Evolutionary conservation across 2,888 invertebrate genomes (phyloP), one percentile per base, ranked within the genome.

Genomic region (Mimas tiliae): DNA sequence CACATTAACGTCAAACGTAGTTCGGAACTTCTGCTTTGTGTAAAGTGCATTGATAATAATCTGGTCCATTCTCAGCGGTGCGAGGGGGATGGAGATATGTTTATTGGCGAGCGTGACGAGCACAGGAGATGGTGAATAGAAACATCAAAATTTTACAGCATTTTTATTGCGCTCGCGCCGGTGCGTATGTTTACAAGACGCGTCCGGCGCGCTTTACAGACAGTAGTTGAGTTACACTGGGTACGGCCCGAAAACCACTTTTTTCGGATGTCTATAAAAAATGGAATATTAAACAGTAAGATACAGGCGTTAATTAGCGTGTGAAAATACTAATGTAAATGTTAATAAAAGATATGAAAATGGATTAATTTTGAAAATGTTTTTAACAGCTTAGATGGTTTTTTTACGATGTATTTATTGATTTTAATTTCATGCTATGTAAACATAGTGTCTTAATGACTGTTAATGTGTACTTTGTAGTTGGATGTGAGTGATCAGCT

Each of bases 41-140:
- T 93, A 92, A 93, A 93, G 90, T 92, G 91, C 93, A 92, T 93
- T 91, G 93, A 93, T 93, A 92, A 91, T 93, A 91, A 91, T 92
- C 91, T 86, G 81, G 83, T 79, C 88, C 86, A 87, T 90, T 90
- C 90, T 89, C 85, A 81, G 83, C 75, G 69, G 84, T 42, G 73
- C 7, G 81, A 88, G 69, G 0, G 83, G 63, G 86, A 88, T 14
- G 71, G 70, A 38, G 42, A 72, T 82, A 78, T 33, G 27, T 8
- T n/a, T 65, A 6, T 8, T 0, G 0, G 14, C 6, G 34, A 1
- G 85, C 68, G 74, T 1, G 81, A 88, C 68, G 8, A 75, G 72
- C 84, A 87, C 45, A 70, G 77, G 50, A n/a, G 75, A 78, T 78
- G 75, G 83, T 89, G 91, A 90, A 93, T 92, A 91, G 92, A 92